Evolutionary conservation across 2,113 vertebrate species (phyloP), one percentile per base, ranked within the genome.

Genomic region (Gymnorhina tibicen): DNA sequence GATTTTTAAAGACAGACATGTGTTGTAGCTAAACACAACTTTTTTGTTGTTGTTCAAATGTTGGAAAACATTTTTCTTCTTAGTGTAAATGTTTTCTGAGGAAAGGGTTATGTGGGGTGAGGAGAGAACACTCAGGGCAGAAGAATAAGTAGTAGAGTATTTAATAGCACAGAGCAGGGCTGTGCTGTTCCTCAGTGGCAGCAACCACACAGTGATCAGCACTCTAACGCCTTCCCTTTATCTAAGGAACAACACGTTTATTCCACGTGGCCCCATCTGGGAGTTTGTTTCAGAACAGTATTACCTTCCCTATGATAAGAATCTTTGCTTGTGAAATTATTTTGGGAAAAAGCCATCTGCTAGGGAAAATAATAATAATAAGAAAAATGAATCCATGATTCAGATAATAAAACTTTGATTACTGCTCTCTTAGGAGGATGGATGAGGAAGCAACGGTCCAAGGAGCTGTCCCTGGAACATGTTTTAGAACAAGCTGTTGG

Each of bases 401-500:
- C 74, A 41, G 82, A 90, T 66, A 85, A 56, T 69, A 82, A 90
- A 79, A 78, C 67, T 96, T 91, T 91, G 85, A 95, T 94, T 93
- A 39, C n/a, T 73, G 41, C 53, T 91, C 46, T 89, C 53, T 87
- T 76, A 83, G 62, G 58, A 89, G 66, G 49, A 64, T 49, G 53
- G n/a, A 79, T 69, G 70, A 91, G 46, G 62, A 87, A 89, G 74
- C 30, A 82, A 69, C 1, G 11, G 78, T 90, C 78, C 70, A 90
- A 72, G 89, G 62, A 90, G 53, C 62, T 79, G 78, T 91, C 73
- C 72, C 75, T 85, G 81, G 77, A 95, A 91, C 16, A 6, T 1
- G 2, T 91, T 94, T 94, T 83, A 80, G 89, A 94, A 37, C 30
- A 68, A 88, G 37, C 7, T 66, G n/a, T 28, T 79, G 72, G 32